Base-by-base conservation (phyloP, 1,140 invertebrate genomes). In the Drosophila tani region DNA sequence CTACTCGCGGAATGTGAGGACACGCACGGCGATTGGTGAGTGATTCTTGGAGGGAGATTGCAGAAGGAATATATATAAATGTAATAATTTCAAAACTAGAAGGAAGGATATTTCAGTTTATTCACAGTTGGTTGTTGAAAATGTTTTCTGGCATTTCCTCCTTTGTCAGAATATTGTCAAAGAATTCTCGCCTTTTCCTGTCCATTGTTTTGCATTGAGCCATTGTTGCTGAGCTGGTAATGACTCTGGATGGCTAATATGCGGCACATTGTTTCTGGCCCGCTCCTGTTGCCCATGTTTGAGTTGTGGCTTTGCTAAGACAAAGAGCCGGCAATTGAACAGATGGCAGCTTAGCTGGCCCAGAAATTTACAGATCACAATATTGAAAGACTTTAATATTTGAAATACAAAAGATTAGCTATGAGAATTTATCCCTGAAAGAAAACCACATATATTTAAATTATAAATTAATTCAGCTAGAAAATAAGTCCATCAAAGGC, bases 1-100 rank as follows among this genome's bases (percentile, higher is more conserved):
- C 66, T 98, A 98, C 92, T 97, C 97, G 0, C 94, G 96, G 67
- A 97, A 96, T 90, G 97, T 98, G 62, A 95, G 96, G 24, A 97
- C 96, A 4, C 96, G 95, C 93, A 97, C 96, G 53, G 96, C 97
- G 63, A 95, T 97, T 81, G 94, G 97, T 98, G 93, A 96, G 96
- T 95, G 2, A 27, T 1, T 19, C 14, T n/a, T 8, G 32, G 0
- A n/a, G 32, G 24, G 11, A 38, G 21, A 24, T 24, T 3, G 3
- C n/a, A 3, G 21, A 24, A 24, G 4, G 21, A 24, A 24, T 4
- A 24, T 1, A 24, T 24, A 24, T 24, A 24, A 24, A 24, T 24
- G 21, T 24, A 24, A 24, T 9, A n/a, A 2, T 5, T 2, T 50
- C 8, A 11, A 5, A 50, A 2, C 2, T 50, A 12, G 0, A 29